These are phyloP conservation scores for Listronotus bonariensis DNA, from an alignment of 1,140 invertebrate genomes.

Conservation along the genomic window DNA sequence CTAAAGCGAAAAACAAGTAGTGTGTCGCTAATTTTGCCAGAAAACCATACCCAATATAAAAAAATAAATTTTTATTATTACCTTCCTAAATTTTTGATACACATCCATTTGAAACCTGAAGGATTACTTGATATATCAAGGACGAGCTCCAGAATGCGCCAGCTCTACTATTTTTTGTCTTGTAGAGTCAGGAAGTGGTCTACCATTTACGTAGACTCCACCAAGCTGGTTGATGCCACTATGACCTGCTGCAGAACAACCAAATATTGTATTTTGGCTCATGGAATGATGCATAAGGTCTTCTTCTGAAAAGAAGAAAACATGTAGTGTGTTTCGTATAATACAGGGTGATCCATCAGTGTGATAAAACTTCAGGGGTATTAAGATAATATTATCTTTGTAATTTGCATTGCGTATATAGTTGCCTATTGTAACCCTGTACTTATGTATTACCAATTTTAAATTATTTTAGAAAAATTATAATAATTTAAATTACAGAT, in stretches of 20 bases:
- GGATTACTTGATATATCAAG: constrained; percentile 93
- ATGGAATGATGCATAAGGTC: constrained; percentile 56
- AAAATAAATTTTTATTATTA: constrained; percentile 51
- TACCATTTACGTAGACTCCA: constrained; percentile 96
- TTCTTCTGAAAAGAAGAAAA: constrained; percentile 51
- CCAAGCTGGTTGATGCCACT: constrained; percentile 98
- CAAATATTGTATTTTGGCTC: constrained; percentile 55
- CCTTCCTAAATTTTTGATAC: constrained; percentile 88
- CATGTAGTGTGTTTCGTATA: too few species aligned
- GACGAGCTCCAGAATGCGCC: constrained; percentile 89
- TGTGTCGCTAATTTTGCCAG: too few species aligned
- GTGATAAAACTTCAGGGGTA: too few species aligned
- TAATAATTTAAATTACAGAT: too few species aligned
- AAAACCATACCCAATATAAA: neutral
- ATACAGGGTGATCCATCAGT: too few species aligned
- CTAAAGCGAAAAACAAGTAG: too few species aligned
- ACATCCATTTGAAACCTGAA: constrained; percentile 91
- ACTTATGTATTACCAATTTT: too few species aligned
- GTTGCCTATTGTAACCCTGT: too few species aligned
- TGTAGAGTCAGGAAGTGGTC: constrained; percentile 93
- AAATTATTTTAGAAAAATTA: too few species aligned
- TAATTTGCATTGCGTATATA: too few species aligned
- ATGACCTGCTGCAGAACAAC: constrained; percentile 72
- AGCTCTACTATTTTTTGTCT: constrained; percentile 94
- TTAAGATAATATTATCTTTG: too few species aligned